Evolutionary conservation across 2,113 vertebrate genomes (phyloP), one percentile per base, ranked within the genome.

Genomic region (Carassius gibelio): DNA sequence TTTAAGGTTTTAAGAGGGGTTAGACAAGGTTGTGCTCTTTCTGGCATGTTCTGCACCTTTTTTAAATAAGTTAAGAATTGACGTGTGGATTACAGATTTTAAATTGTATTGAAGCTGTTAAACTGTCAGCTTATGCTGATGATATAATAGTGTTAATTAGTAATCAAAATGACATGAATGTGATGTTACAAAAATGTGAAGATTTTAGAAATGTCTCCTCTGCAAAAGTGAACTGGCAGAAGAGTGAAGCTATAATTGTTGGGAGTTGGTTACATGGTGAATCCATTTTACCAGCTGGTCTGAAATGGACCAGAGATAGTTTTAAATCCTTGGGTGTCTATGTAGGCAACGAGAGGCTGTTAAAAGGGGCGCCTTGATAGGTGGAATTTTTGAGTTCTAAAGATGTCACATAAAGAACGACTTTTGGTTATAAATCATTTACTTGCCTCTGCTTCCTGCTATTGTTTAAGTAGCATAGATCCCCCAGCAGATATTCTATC

Each of bases 351-450:
- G 62, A 26, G 8, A 26, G 13, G 62, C 9, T n/a, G 42, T 45
- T 45, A 45, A 45, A 64, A 84, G 42, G 80, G 80, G 5, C 1
- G 13, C 21, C 19, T 82, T 2, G 26, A 48, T n/a, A 76, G 23
- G 23, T 84, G 82, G 52, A 57, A 26, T 13, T 68, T 15, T 57
- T 7, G 50, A 13, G 3, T 64, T 2, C 68, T 52, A 3, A 36
- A 81, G 8, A 62, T 81, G 66, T 81, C 75, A 8, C 71, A 85
- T 50, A 34, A 36, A 64, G 84, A 77, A 23, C 21, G 34, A 19
- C 8, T 14, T 19, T 19, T 81, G 5, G 17, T 85, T 17, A 61
- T 80, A 7, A 62, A 72, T 42, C 74, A 85, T 42, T 21, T 81
- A 34, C 78, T 79, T 2, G 66, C 68, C 8, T 86, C 68, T 9